These are phyloP conservation scores for Passerina amoena DNA, from an alignment of 2,113 vertebrate genomes.

Conservation along the genomic window DNA sequence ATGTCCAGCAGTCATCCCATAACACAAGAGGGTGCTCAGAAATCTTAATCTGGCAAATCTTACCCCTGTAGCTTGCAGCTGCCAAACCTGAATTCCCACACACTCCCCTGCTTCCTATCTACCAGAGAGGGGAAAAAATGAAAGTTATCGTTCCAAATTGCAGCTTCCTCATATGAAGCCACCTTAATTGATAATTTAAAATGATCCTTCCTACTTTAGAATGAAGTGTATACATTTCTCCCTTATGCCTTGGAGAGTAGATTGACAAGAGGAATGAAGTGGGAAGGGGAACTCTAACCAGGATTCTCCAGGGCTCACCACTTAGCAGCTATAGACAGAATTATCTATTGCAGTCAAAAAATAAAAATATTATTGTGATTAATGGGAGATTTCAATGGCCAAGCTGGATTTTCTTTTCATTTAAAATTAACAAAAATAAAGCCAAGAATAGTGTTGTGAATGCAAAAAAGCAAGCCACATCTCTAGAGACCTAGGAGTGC, in stretches of 20 bases:
- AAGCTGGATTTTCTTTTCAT: background rate
- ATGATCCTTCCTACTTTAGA: background rate
- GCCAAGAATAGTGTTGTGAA: background rate
- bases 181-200: background rate
- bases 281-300: rapidly evolving
- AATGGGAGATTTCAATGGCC: background rate
- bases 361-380: background rate
- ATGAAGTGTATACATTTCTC: background rate
- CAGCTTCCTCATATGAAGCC: background rate
- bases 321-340: background rate
- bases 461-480: background rate
- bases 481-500: background rate
- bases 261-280: background rate
- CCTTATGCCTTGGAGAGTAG: background rate
- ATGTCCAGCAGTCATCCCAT: rapidly evolving
- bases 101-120: background rate
- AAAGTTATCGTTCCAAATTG: background rate
- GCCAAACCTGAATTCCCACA: background rate
- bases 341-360: background rate
- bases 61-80: background rate
- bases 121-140: background rate
- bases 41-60: background rate
- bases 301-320: background rate
- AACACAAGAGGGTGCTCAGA: background rate
- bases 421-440: background rate